Base-by-base conservation (phyloP, 2,797 vertebrate species). In the Sparidentex hasta region DNA sequence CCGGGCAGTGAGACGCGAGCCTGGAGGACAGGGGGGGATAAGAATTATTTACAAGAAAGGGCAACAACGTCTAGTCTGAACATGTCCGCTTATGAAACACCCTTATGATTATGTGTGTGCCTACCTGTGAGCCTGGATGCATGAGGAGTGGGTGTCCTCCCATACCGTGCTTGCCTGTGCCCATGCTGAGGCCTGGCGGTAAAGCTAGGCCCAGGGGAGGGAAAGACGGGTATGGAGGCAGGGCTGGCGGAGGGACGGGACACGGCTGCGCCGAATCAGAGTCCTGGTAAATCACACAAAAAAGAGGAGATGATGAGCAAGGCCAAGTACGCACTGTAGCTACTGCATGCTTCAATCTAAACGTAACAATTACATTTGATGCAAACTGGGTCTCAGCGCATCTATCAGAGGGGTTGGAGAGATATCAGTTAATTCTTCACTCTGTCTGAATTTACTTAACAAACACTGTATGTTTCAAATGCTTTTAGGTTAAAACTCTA, bases 181-280 rank as follows among this genome's bases (percentile, higher is more conserved):
- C 92, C 89, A 99, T 85, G 66, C 92, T 96, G 92, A 98, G 90
- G 85, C 95, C 91, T 1, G 96, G 90, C 0, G 96, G 95, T 81
- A 98, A 86, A 85, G 93, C 94, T 61, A 97, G 92, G 52, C 97
- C 90, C 50, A 97, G 93, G 9, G 94, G 94, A 78, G 96, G 96
- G 74, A 97, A 96, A 46, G 92, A 86, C 47, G 94, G 95, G 93
- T 96, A 97, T 51, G 95, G 95, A 72, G 96, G 96, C 88, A 97
- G 88, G 65, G 91, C 90, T 63, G 96, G 95, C 7, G 94, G 90
- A 16, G 90, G 87, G 65, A 83, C 92, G 33, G 94, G 93, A 89
- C 95, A 97, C 64, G 97, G 95, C 20, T 96, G 92, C 6, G 94
- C 38, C 1, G 97, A 97, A 94, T 99, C 98, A 0, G 98, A 99